Base-by-base conservation (phyloP, 1,140 invertebrate species). In the Leguminivora glycinivorella region DNA sequence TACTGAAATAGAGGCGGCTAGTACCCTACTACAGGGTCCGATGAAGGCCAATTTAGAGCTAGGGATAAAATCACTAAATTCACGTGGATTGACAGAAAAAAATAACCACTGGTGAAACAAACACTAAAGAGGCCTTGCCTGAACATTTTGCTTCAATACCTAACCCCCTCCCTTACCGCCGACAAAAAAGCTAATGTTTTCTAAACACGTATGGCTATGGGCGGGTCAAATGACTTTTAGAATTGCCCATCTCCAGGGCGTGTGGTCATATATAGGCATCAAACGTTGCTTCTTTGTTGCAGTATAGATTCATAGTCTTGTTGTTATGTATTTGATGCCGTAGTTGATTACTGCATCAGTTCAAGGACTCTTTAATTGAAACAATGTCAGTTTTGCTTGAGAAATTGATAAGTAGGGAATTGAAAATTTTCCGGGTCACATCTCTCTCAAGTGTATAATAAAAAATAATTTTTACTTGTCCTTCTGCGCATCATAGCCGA, bases 231-330 rank as follows among this genome's bases (percentile, higher is more conserved):
- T 10, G 19, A 6, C 47, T 52, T 22, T 52, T 52, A 52, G 47
- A 52, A 52, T 52, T 19, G 19, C 47, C 47, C 47, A 52, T 19
- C 47, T 19, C 7, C 3, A 52, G 22, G 47, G 47, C 47, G 47
- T 10, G 17, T 52, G n/a, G n/a, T 52, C 47, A 19, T 52, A 9
- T 52, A 52, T 10, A 22, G 17, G 47, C 47, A 52, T 52, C 47
- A 52, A 52, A 52, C 47, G 47, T 22, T 58, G 25, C 25, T 63
- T 31, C 58, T 63, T 63, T 63, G 58, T 63, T 63, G 58, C 25
- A 29, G 58, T 63, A 63, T 63, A 58, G 22, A n/a, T 25, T 24
- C 47, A 52, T 52, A 7, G 6, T 52, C 47, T 52, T 52, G 22
- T 52, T 52, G 47, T 9, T 52, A 52, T 19, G 17, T 52, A 17